These are phyloP conservation scores for Lophochroa leadbeateri DNA, from an alignment of 2,113 vertebrate species.

Conservation along the genomic window DNA sequence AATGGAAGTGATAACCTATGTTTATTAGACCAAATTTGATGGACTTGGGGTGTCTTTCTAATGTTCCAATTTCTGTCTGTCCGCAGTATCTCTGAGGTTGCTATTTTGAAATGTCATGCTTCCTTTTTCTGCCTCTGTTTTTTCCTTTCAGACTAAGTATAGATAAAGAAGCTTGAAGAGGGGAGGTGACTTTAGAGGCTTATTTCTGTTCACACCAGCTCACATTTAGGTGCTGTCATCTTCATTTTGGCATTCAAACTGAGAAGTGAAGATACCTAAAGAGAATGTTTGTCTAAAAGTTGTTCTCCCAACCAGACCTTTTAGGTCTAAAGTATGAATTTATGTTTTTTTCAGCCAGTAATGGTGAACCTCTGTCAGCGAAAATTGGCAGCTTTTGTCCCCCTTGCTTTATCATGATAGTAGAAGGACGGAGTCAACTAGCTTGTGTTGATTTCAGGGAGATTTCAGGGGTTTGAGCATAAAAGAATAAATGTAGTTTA, in stretches of 20 bases:
- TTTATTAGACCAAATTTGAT: background rate
- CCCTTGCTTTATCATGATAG: background rate
- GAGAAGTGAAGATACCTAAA: background rate
- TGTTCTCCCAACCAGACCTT: background rate
- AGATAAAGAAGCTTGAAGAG: background rate
- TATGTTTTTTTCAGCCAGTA: background rate
- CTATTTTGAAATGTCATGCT: background rate
- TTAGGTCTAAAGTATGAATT: background rate
- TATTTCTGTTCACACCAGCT: background rate
- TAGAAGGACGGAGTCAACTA: background rate
- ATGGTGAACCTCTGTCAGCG: background rate
- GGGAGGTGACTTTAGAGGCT: background rate
- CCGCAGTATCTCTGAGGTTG: rapidly evolving
- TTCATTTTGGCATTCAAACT: background rate
- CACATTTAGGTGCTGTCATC: background rate
- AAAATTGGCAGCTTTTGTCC: background rate
- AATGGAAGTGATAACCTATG: background rate
- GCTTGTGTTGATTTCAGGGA: background rate
- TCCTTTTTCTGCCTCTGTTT: background rate
- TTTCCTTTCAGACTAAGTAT: background rate
- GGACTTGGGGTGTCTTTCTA: background rate
- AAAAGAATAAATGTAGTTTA: background rate
- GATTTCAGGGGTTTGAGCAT: background rate
- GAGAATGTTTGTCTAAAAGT: background rate
- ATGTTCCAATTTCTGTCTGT: background rate